A percentile compares a stretch with the other conserved stretches of the same genome.
Evolutionary conservation across 2,888 invertebrate genomes (phyloP).

Genomic region (Lathronympha strigana): DNA sequence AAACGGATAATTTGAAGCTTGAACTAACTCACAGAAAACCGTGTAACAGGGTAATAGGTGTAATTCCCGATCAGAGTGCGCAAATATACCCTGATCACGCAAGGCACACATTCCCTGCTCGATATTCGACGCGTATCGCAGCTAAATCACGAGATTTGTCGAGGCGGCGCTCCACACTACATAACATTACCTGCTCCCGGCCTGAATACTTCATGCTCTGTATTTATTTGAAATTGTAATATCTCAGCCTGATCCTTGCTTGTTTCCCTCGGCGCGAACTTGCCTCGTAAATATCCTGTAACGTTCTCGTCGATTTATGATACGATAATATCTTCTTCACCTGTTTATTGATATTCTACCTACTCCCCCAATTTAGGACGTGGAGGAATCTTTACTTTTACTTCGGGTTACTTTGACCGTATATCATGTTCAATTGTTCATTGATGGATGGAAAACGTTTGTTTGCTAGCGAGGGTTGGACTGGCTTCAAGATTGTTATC

Average conservation of each 20-base stretch:
- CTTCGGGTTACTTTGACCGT: constrained; percentile 28
- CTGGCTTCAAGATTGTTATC: constrained; percentile 27
- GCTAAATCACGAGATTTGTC: constrained; percentile 84
- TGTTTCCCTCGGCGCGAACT: constrained; percentile 74
- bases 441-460: constrained; percentile 27
- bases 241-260: constrained; percentile 78
- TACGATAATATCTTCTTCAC: constrained; percentile 68
- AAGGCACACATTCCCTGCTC: constrained; percentile 74
- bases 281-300: constrained; percentile 76
- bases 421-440: constrained; percentile 31
- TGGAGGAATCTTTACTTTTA: constrained; percentile 33
- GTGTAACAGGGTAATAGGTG: constrained; percentile 59
- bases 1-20: constrained; percentile 31
- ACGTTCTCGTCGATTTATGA: constrained; percentile 75
- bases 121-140: constrained; percentile 81
- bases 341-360: constrained; percentile 46
- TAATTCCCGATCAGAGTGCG: constrained; percentile 78
- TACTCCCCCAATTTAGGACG: constrained; percentile 37
- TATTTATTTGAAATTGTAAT: constrained; percentile 84
- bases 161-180: constrained; percentile 76
- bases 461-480: constrained; percentile 31
- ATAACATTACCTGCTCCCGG: constrained; percentile 79
- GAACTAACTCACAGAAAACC: constrained; percentile 34
- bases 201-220: constrained; percentile 82
- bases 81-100: constrained; percentile 81